phyloP scores from a whole-genome alignment of 2,113 vertebrate species.

The Narcine bancroftii region DNA sequence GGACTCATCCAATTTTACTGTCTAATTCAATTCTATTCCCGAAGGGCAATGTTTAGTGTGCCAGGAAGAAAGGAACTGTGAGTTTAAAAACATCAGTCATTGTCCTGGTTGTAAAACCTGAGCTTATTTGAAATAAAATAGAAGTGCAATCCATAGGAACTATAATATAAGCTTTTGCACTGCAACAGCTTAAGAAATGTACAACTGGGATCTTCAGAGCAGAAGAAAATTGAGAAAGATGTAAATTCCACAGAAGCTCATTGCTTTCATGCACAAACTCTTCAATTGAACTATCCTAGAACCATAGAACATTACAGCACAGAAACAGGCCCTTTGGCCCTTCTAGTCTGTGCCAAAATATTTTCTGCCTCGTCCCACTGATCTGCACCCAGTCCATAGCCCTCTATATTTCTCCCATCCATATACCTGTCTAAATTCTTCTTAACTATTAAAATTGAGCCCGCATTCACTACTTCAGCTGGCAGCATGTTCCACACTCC shows the following conservation, averaged over 20 bases:
- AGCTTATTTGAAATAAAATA: neutral
- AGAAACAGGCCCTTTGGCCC: too few relatives aligned
- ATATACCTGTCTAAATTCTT: too few relatives aligned
- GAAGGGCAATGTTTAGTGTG: neutral
- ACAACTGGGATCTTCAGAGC: neutral
- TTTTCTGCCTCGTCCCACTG: too few relatives aligned
- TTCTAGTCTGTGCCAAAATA: too few relatives aligned
- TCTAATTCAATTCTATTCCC: neutral
- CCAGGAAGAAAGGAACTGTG: neutral
- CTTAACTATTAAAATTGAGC: too few relatives aligned
- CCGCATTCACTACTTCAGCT: neutral
- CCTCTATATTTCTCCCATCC: too few relatives aligned
- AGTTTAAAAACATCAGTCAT: neutral
- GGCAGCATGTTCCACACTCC: neutral
- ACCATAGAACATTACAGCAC: too few relatives aligned
- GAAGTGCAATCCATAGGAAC: neutral
- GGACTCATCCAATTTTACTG: neutral
- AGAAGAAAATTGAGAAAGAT: neutral
- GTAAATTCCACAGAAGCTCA: neutral
- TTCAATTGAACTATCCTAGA: too few relatives aligned
- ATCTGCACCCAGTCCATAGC: too few relatives aligned
- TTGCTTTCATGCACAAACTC: neutral
- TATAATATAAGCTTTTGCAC: too few relatives aligned
- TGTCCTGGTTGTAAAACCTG: neutral
- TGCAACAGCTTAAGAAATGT: neutral